Evolutionary conservation across 2,113 vertebrate species (phyloP).

Genomic region (Hipposideros armiger): DNA sequence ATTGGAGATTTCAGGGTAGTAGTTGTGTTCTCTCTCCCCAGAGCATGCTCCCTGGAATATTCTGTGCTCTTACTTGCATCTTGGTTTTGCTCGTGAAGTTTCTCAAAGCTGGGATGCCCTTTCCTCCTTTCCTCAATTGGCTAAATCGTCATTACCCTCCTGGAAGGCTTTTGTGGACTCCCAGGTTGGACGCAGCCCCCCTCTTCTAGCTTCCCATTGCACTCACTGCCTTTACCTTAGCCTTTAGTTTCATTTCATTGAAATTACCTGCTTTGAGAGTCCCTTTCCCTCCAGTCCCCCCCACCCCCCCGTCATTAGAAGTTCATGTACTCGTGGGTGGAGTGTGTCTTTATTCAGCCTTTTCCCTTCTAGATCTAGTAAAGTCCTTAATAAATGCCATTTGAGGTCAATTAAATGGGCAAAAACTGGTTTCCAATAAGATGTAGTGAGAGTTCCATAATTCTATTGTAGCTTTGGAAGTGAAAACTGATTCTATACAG

Average conservation of each 20-base stretch:
- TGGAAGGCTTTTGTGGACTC: neutral
- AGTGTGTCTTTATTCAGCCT: neutral
- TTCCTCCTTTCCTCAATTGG: neutral
- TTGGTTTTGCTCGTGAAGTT: neutral
- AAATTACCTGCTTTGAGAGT: neutral
- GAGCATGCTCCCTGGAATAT: neutral
- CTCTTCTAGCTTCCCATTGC: neutral
- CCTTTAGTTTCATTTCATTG: neutral
- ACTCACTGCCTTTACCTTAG: neutral
- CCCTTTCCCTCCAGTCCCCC: too few relatives aligned
- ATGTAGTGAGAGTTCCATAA: neutral
- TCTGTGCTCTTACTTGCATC: neutral
- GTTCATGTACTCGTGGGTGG: neutral
- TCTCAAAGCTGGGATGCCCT: neutral
- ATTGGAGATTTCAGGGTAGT: neutral
- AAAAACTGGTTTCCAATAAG: neutral
- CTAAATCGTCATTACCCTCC: neutral
- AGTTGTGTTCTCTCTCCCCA: neutral
- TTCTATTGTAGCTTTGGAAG: constrained; percentile 12
- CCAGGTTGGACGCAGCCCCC: neutral
- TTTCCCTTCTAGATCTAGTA: neutral
- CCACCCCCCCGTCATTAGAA: neutral
- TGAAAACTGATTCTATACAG: constrained; percentile 1
- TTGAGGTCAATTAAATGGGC: neutral
- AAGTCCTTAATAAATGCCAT: neutral